phyloP scores from a whole-genome alignment of 1,140 invertebrate species.

The Nixonia krombeini region DNA sequence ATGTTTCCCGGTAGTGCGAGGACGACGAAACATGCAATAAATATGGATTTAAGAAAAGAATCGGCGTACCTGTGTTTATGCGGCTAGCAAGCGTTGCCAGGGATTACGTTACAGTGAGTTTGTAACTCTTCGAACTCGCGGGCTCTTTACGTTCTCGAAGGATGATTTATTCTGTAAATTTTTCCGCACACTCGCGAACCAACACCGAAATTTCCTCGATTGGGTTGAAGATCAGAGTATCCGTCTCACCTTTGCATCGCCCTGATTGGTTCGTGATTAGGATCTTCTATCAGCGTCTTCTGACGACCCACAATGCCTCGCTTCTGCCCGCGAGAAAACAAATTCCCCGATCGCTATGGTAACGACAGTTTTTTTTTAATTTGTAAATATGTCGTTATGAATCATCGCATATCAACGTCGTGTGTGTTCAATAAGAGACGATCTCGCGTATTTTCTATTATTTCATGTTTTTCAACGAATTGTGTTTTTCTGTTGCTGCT shows the following conservation, averaged over 20 bases:
- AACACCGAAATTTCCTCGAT: conserved; percentile 56
- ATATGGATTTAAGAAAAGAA: conserved; percentile 1
- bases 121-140: not conserved
- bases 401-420: too few relatives aligned
- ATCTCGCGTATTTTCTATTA: too few relatives aligned
- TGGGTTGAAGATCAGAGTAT: conserved; percentile 57
- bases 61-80: conserved; percentile 9
- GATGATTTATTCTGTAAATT: conserved; percentile 34
- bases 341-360: conserved; percentile 33
- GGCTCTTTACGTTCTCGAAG: not conserved
- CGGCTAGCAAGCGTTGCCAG: conserved; percentile 4
- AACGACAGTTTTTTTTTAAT: too few relatives aligned
- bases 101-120: not conserved
- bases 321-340: conserved; percentile 53
- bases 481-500: too few relatives aligned
- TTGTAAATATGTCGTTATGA: too few relatives aligned
- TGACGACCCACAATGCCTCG: conserved; percentile 62
- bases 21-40: conserved; percentile 13
- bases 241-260: conserved; percentile 38
- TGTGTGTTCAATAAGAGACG: too few relatives aligned
- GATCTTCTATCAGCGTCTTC: conserved; percentile 72
- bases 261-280: conserved; percentile 62
- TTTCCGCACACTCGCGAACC: conserved; percentile 52
- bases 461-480: too few relatives aligned
- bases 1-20: conserved; percentile 10